Conservation (phyloP, 1,140 invertebrate genomes). For the Hycleus cichorii region DNA sequence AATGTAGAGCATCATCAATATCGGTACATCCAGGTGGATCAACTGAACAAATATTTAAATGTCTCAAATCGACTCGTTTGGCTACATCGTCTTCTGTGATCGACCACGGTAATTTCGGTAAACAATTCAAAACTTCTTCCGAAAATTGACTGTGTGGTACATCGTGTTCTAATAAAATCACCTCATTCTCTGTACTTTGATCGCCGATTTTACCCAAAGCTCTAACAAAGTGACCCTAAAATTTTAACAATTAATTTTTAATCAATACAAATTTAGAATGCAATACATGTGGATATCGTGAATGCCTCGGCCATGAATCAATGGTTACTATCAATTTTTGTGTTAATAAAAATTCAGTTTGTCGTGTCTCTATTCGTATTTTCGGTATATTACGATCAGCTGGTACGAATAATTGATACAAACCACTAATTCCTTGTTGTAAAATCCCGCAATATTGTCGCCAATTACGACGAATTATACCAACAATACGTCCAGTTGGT, state of each 20-base stretch:
- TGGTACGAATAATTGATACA: constrained; percentile 80
- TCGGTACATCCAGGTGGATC: constrained; percentile 99
- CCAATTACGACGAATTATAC: constrained; percentile 95
- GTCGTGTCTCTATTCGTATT: constrained; percentile 86
- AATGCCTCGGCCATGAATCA: constrained; percentile 86
- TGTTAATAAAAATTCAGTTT: constrained; percentile 69
- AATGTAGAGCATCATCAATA: constrained; percentile 98
- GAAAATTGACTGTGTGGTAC: constrained; percentile 94
- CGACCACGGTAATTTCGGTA: constrained; percentile 85
- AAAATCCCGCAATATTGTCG: constrained; percentile 94
- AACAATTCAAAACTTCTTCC: constrained; percentile 83
- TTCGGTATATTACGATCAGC: constrained; percentile 85
- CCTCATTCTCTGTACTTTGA: constrained; percentile 90
- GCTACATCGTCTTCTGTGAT: constrained; percentile 78
- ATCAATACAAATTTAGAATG: constrained; percentile 38
- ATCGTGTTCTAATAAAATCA: constrained; percentile 93
- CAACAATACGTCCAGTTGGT: constrained; percentile 86
- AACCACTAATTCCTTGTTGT: constrained; percentile 62
- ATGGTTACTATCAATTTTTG: constrained; percentile 88
- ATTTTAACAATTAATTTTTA: neutral
- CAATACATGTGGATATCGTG: constrained; percentile 58
- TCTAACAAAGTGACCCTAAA: constrained; percentile 80
- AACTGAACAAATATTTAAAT: constrained; percentile 88
- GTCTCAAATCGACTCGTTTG: constrained; percentile 73
- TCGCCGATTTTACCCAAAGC: constrained; percentile 71